A percentile compares a stretch with the other conserved stretches of the same genome.
Evolutionary conservation across 2,113 vertebrate species (phyloP).

Genomic region (Polyodon spathula): DNA sequence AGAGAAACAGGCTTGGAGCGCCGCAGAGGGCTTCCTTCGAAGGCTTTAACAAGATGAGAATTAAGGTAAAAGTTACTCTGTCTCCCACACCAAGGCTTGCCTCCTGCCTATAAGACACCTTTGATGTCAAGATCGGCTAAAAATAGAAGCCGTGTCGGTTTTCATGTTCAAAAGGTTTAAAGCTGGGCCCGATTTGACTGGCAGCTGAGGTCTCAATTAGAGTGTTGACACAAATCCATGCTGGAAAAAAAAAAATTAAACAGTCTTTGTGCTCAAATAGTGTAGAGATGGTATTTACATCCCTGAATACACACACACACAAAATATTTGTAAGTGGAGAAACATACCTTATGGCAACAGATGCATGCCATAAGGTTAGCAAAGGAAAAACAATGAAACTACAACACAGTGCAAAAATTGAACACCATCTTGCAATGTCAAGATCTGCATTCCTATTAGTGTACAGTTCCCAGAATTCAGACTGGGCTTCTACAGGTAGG

Average conservation of each 20-base stretch:
- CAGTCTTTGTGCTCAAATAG: slow-evolving; percentile 19
- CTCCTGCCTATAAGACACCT: slow-evolving; percentile 51
- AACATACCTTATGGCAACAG: too few species aligned
- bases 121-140: slow-evolving; percentile 51
- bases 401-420: too few species aligned
- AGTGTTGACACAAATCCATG: slow-evolving; percentile 37
- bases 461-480: too few species aligned
- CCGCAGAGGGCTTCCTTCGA: slow-evolving; percentile 37
- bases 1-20: slow-evolving; percentile 35
- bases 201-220: slow-evolving; percentile 50
- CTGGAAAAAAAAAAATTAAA: slow-evolving; percentile 17
- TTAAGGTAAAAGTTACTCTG: slow-evolving; percentile 48
- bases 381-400: too few species aligned
- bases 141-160: slow-evolving; percentile 41
- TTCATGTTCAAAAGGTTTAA: slow-evolving; percentile 37
- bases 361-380: too few species aligned
- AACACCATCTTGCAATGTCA: too few species aligned
- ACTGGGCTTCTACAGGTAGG: too few species aligned
- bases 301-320: too few species aligned
- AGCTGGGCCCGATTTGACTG: slow-evolving; percentile 31
- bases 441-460: too few species aligned
- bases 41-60: slow-evolving; percentile 50
- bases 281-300: too few species aligned
- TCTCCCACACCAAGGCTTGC: slow-evolving; percentile 36
- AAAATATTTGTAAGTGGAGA: too few species aligned